Evolutionary conservation across 2,113 vertebrate genomes (phyloP).

Genomic region (Otus sunia): DNA sequence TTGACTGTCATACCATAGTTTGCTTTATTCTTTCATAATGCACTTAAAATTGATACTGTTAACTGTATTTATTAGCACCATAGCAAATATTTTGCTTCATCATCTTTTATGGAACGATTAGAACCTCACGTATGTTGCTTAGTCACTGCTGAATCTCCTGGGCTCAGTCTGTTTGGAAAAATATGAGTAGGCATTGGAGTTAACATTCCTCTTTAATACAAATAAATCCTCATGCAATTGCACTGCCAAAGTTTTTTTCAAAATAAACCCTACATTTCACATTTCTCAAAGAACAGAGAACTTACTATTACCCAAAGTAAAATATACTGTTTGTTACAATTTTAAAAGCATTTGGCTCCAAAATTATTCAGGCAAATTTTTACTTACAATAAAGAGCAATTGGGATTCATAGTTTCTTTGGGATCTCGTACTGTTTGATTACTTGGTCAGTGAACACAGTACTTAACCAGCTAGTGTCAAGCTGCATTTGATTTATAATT

Average conservation of each 20-base stretch:
- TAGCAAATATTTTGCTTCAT: background rate
- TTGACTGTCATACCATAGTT: conserved; percentile 57
- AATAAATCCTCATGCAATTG: background rate
- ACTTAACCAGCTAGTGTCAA: background rate
- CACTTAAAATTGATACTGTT: conserved; percentile 36
- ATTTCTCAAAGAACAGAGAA: background rate
- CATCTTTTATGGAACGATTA: conserved; percentile 44
- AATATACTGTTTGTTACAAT: background rate
- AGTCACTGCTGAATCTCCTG: background rate
- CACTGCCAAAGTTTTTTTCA: background rate
- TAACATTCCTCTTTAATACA: background rate
- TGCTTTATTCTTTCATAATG: conserved; percentile 55
- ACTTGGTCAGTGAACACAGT: background rate
- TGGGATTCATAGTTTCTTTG: background rate
- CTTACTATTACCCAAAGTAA: background rate
- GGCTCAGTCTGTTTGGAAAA: background rate
- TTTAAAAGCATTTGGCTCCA: background rate
- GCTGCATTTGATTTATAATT: background rate
- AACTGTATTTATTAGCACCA: conserved; percentile 44
- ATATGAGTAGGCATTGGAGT: background rate
- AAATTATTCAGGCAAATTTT: background rate
- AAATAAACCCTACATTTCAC: background rate
- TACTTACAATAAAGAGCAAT: background rate
- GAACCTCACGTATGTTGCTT: background rate
- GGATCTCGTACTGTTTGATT: background rate